These are phyloP conservation scores for Mesaphorura yosii DNA, from an alignment of 1,140 invertebrate species.

Conservation along the genomic window DNA sequence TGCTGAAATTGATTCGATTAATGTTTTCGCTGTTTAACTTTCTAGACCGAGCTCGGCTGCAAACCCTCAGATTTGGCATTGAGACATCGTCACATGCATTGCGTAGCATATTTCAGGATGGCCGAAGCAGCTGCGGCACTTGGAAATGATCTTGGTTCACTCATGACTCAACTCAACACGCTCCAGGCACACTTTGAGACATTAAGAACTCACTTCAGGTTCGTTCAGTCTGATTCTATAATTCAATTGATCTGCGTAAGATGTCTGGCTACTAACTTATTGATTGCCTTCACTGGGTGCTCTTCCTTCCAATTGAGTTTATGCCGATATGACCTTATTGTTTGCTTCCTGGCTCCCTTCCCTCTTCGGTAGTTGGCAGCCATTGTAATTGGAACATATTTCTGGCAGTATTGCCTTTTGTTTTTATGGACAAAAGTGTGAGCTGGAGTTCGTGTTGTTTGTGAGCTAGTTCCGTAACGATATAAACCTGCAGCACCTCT, in stretches of 20 bases:
- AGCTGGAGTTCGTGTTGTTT: no score
- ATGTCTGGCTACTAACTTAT: not conserved
- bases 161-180: conserved; percentile 10
- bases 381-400: no score
- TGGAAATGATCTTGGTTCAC: conserved; percentile 13
- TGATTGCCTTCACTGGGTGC: no score
- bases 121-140: conserved; percentile 24
- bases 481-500: no score
- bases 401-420: no score
- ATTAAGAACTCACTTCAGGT: conserved; percentile 26
- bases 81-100: conserved; percentile 22
- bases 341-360: no score
- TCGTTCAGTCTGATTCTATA: conserved; percentile 7
- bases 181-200: conserved; percentile 22
- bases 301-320: no score
- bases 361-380: no score
- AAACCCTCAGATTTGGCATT: conserved; percentile 24
- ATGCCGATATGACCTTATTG: no score
- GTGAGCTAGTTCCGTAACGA: no score
- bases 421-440: no score
- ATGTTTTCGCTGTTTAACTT: not conserved
- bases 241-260: conserved; percentile 5
- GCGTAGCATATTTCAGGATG: conserved; percentile 28
- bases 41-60: conserved; percentile 27
- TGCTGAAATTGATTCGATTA: not conserved